Conservation (phyloP, 1,140 invertebrate genomes). For the Paramacrobiotus metropolitanus region DNA sequence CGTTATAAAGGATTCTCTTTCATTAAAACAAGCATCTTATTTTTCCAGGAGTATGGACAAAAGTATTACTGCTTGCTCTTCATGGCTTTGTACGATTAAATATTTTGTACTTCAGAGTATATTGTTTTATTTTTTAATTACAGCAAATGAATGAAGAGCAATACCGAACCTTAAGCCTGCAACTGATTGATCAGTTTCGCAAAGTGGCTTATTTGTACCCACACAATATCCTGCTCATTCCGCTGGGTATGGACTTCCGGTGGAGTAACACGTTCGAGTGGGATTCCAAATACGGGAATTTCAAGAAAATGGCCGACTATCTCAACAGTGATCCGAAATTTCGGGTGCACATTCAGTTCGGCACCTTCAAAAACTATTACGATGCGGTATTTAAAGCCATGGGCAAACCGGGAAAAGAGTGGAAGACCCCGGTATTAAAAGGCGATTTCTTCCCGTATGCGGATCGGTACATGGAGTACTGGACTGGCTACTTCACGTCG, state of each 20-base stretch:
- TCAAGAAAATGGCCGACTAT: slow-evolving; percentile 39
- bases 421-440: slow-evolving; percentile 49
- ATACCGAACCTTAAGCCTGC: too few relatives aligned
- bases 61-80: too few relatives aligned
- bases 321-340: slow-evolving; percentile 8
- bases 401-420: slow-evolving; percentile 12
- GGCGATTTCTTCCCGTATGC: slow-evolving; percentile 94
- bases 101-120: too few relatives aligned
- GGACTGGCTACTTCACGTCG: slow-evolving; percentile 86
- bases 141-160: too few relatives aligned
- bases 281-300: slow-evolving; percentile 74
- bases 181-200: slow-evolving; percentile 60
- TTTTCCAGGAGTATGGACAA: too few relatives aligned
- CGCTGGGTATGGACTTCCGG: slow-evolving; percentile 71
- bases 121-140: too few relatives aligned
- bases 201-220: slow-evolving; percentile 60
- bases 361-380: slow-evolving; percentile 73
- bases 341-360: slow-evolving; percentile 55
- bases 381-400: slow-evolving; percentile 31
- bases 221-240: slow-evolving; percentile 67
- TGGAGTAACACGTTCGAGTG: slow-evolving; percentile 64
- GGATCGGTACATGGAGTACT: slow-evolving; percentile 82
- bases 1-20: too few relatives aligned
- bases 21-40: too few relatives aligned
- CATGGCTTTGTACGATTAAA: too few relatives aligned